Evolutionary conservation across 2,888 invertebrate genomes (phyloP).

Genomic region (Leucophenga montana): DNA sequence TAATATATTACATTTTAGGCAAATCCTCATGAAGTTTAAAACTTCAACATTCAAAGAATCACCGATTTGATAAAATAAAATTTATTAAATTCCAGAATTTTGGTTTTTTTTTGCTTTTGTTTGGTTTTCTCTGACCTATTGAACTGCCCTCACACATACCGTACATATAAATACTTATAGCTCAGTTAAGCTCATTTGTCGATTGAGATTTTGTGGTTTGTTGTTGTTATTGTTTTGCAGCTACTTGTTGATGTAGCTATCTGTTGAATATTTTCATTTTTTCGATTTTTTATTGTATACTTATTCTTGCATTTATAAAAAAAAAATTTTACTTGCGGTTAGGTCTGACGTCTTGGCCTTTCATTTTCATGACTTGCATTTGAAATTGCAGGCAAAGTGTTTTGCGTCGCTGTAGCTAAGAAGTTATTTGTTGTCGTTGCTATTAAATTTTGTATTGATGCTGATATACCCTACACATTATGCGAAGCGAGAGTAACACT

Average conservation of each 20-base stretch:
- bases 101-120: too few species aligned
- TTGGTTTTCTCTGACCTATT: neutral
- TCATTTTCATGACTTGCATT: conserved; percentile 56
- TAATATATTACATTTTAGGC: too few species aligned
- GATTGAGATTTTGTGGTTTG: conserved; percentile 35
- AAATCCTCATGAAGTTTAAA: too few species aligned
- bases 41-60: too few species aligned
- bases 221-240: conserved; percentile 33
- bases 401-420: conserved; percentile 13
- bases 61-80: too few species aligned
- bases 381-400: conserved; percentile 42
- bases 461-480: neutral
- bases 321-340: conserved; percentile 21
- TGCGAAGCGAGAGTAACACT: too few species aligned
- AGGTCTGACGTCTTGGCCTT: conserved; percentile 54
- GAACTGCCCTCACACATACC: neutral
- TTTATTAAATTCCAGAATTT: too few species aligned
- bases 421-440: neutral
- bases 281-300: neutral
- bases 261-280: neutral
- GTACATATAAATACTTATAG: conserved; percentile 42
- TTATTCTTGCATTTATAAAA: neutral
- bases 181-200: conserved; percentile 40
- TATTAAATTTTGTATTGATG: neutral
- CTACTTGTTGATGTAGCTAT: conserved; percentile 13